Evolutionary conservation across 2,888 invertebrate genomes (phyloP).

Genomic region (Acheta domesticus): DNA sequence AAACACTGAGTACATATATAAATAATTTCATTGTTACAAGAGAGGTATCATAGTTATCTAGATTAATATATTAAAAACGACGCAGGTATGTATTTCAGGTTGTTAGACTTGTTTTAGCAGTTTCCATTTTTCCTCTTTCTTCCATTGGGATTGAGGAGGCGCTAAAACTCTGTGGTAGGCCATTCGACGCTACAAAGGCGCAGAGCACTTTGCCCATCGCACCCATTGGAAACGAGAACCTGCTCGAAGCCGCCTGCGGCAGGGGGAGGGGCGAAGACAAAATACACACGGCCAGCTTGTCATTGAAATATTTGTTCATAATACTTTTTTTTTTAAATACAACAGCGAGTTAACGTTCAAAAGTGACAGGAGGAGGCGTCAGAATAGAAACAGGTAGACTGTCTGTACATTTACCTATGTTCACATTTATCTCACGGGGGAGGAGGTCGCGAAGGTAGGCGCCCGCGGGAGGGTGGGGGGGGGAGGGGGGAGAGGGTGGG

Average conservation of each 20-base stretch:
- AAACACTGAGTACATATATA: constrained; percentile 11
- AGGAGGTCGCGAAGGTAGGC: background rate
- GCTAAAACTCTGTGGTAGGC: background rate
- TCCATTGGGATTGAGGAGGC: background rate
- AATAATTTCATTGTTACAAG: constrained; percentile 18
- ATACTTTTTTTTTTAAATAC: background rate
- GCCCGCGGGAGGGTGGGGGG: background rate
- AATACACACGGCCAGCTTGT: background rate
- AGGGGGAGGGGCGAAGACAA: background rate
- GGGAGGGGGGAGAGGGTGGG: background rate
- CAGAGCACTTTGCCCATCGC: background rate
- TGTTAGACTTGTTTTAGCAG: background rate
- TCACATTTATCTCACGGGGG: background rate
- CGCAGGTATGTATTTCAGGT: background rate
- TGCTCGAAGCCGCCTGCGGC: constrained; percentile 9
- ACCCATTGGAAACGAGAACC: background rate
- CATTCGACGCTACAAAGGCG: background rate
- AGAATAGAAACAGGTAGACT: background rate
- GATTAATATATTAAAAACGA: background rate
- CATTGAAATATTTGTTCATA: constrained; percentile 4
- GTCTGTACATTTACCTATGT: background rate
- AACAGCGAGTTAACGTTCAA: constrained; percentile 1
- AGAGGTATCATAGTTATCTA: background rate
- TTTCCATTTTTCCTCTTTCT: background rate
- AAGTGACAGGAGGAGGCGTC: background rate